These are phyloP conservation scores for Ophion obscuratus DNA, from an alignment of 2,888 invertebrate genomes.

Conservation along the genomic window DNA sequence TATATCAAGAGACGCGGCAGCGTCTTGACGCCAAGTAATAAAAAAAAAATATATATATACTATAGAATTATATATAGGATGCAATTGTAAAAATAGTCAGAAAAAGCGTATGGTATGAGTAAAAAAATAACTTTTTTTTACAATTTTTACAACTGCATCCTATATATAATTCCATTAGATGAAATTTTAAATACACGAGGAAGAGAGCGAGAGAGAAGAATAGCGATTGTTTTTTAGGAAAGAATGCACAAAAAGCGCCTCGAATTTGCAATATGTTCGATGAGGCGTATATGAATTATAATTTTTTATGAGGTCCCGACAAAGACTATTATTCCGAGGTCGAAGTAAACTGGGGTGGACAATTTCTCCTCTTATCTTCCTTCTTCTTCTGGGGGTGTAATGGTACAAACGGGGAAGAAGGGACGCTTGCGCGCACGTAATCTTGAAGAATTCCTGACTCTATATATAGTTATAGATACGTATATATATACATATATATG, in stretches of 20 bases:
- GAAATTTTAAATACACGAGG: too few species aligned
- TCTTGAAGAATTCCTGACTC: conserved; percentile 60
- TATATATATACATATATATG: conserved; percentile 4
- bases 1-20: too few species aligned
- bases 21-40: too few species aligned
- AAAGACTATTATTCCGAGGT: conserved; percentile 21
- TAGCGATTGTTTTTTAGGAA: background rate
- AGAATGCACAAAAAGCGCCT: background rate
- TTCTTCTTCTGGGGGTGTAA: conserved; percentile 37
- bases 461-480: conserved; percentile 7
- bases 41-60: too few species aligned
- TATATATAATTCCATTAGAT: too few species aligned
- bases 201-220: too few species aligned
- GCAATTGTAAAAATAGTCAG: too few species aligned
- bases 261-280: too few species aligned
- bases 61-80: too few species aligned
- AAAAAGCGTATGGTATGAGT: too few species aligned
- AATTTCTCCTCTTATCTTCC: conserved; percentile 51
- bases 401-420: conserved; percentile 10
- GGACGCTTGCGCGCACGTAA: conserved; percentile 75
- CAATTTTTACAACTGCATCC: too few species aligned
- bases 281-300: background rate
- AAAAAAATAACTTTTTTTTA: too few species aligned
- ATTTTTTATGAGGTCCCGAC: conserved; percentile 11
- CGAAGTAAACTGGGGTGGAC: conserved; percentile 50